These are phyloP conservation scores for Pollimyrus isidori DNA, from an alignment of 2,113 vertebrate species.

Conservation along the genomic window DNA sequence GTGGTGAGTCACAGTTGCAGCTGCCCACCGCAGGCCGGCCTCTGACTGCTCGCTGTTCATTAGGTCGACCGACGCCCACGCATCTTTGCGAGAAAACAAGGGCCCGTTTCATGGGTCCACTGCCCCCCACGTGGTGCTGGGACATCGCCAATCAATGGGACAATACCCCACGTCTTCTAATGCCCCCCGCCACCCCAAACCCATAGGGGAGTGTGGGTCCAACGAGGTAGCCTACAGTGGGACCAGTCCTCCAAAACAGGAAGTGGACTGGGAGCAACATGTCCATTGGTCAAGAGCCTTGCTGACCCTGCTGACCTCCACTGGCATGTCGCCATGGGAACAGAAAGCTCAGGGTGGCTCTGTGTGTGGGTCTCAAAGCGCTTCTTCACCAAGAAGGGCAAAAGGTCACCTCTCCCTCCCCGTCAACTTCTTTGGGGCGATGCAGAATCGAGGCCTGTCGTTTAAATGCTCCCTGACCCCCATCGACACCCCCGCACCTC, in stretches of 20 bases:
- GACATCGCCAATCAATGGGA: neutral
- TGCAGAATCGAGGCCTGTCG: neutral
- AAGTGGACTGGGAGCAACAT: neutral
- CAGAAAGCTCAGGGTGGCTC: neutral
- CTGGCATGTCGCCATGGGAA: neutral
- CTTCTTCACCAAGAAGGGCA: neutral
- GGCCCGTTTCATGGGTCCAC: neutral
- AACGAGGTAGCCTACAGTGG: neutral
- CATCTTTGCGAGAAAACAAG: neutral
- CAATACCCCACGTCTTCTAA: neutral
- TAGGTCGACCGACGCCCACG: neutral
- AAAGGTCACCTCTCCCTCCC: neutral
- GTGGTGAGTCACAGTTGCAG: conserved; percentile 11
- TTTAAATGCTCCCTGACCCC: neutral
- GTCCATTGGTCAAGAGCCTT: neutral
- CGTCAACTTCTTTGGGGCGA: neutral
- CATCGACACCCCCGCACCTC: neutral
- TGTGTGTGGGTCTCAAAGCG: neutral
- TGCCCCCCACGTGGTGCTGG: neutral
- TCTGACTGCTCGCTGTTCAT: conserved; percentile 7
- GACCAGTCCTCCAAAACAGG: neutral
- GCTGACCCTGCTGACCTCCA: neutral
- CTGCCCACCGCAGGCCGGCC: neutral
- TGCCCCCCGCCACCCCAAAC: neutral
- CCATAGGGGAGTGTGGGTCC: neutral